Conservation (phyloP, 2,888 invertebrate genomes). For the Hypomecis punctinalis region DNA sequence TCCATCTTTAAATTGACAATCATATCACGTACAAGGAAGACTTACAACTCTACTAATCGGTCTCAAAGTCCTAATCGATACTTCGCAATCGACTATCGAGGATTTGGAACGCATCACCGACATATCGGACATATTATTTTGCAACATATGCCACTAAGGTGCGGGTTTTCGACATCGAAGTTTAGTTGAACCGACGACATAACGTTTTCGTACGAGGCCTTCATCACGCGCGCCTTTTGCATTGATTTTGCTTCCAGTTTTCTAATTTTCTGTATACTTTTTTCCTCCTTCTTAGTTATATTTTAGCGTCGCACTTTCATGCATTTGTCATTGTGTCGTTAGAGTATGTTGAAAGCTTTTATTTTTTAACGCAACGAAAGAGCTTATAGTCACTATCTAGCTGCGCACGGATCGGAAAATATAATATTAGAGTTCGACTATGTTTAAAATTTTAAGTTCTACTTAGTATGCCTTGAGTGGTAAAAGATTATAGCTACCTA, state of each 20-base stretch:
- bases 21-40: conserved; percentile 11
- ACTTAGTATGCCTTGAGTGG: too few species aligned
- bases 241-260: neutral
- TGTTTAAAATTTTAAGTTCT: too few species aligned
- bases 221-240: conserved; percentile 30
- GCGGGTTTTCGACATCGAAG: conserved; percentile 36
- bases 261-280: too few species aligned
- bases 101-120: conserved; percentile 25
- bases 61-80: conserved; percentile 19
- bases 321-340: too few species aligned
- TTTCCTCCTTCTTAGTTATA: too few species aligned
- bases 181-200: conserved; percentile 3
- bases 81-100: conserved; percentile 31
- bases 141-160: conserved; percentile 38
- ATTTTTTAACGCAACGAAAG: too few species aligned
- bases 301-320: too few species aligned
- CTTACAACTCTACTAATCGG: neutral
- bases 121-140: conserved; percentile 26
- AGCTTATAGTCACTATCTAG: too few species aligned
- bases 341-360: too few species aligned
- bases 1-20: neutral
- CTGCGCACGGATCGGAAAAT: too few species aligned
- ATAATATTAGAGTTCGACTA: too few species aligned
- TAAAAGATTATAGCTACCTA: too few species aligned
- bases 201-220: conserved; percentile 38